Conservation (phyloP, 2,888 invertebrate genomes). For the Unio delphinus region DNA sequence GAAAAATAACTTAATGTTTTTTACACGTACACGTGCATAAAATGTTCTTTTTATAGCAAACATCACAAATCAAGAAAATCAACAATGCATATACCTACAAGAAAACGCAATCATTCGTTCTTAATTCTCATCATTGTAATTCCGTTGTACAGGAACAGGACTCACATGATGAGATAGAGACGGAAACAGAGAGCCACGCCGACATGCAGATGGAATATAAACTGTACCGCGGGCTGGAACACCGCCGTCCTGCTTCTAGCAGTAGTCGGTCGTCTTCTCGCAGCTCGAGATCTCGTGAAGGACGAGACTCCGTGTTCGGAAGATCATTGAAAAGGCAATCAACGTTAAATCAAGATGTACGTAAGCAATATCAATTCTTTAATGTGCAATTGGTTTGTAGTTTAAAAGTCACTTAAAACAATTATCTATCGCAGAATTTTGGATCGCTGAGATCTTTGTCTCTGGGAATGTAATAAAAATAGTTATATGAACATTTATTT, state of each 20-base stretch:
- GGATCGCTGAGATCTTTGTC: too few relatives aligned
- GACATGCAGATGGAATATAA: conserved; percentile 28
- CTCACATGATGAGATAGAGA: conserved; percentile 62
- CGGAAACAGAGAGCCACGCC: conserved; percentile 46
- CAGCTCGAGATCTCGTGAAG: conserved; percentile 45
- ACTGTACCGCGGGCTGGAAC: conserved; percentile 27
- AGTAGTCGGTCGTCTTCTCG: conserved; percentile 45
- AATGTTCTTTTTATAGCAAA: too few relatives aligned
- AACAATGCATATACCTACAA: too few relatives aligned
- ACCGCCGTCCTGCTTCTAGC: conserved; percentile 24
- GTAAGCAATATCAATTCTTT: neutral
- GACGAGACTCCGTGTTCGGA: conserved; percentile 10
- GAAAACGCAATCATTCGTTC: too few relatives aligned
- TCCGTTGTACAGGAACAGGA: conserved; percentile 44
- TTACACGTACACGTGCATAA: too few relatives aligned
- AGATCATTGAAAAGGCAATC: conserved; percentile 17
- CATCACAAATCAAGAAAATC: too few relatives aligned
- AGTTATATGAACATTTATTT: too few relatives aligned
- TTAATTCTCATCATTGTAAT: neutral
- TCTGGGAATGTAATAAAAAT: too few relatives aligned
- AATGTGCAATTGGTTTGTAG: too few relatives aligned
- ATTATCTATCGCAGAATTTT: too few relatives aligned
- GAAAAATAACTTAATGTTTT: too few relatives aligned
- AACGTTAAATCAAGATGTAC: conserved; percentile 37
- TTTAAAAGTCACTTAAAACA: too few relatives aligned